Base-by-base conservation (phyloP, 2,113 vertebrate species). In the Haliaeetus leucogaster region DNA sequence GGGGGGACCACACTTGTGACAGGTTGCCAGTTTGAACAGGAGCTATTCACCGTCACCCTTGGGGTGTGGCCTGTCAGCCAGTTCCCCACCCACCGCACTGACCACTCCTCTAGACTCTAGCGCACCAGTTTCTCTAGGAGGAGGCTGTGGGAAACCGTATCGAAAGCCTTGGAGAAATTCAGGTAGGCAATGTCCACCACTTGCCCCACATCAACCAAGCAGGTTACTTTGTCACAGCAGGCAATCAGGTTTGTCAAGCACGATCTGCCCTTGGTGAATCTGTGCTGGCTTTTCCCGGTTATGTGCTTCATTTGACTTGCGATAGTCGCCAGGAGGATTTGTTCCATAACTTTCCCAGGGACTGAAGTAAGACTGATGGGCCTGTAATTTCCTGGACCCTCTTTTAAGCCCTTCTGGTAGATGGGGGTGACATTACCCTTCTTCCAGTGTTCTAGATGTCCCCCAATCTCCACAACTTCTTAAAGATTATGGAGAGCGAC, bases 101-200 rank as follows among this genome's bases (percentile, higher is more conserved):
- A 70, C 7, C 13, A 32, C 40, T 48, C 42, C 6, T 48, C n/a
- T 66, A 74, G 22, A 76, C 6, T 13, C 16, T 15, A 23, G 55
- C 6, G 3, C 18, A 13, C 8, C 0, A 0, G 7, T n/a, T 67
- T 70, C 15, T 82, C 19, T 50, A 25, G 27, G 10, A 78, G 13
- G 4, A 88, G 56, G 6, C 16, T 52, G 3, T 19, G 70, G 19
- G 50, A 10, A 53, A 40, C 50, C 2, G 4, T 40, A 12, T 40
- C 6, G 6, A 32, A 55, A 72, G 20, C 9, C 27, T 73, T 42
- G 36, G 29, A 73, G 15, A 72, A 42, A 42, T 40, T 21, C 70
- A 42, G 36, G 36, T 50, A 36, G 20, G 13, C 66, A 50, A 50
- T n/a, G 8, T 50, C 23, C 34, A 21, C 17, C 1, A 1, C 17